A percentile compares a stretch with the other conserved stretches of the same genome.
These are phyloP conservation scores for Cybosia mesomella DNA, from an alignment of 2,888 invertebrate genomes.

Conservation along the genomic window DNA sequence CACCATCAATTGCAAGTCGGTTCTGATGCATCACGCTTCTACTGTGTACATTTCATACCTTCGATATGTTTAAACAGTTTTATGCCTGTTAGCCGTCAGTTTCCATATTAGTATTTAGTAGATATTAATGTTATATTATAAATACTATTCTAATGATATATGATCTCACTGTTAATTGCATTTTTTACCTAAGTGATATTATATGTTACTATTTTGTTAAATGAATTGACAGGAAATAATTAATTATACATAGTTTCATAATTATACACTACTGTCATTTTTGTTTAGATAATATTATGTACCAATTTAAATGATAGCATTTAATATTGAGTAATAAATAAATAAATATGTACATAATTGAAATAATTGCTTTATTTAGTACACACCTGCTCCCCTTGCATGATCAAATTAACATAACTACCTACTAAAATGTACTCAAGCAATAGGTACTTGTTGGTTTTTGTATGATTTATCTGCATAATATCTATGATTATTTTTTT, in stretches of 20 bases:
- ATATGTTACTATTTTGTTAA: conserved; percentile 3
- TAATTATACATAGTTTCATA: conserved; percentile 20
- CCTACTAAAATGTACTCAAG: conserved; percentile 25
- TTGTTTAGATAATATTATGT: conserved; percentile 20
- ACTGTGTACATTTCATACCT: not conserved
- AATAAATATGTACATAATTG: conserved; percentile 55
- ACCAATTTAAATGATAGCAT: conserved; percentile 17
- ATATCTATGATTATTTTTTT: conserved; percentile 35
- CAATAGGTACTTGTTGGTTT: conserved; percentile 41
- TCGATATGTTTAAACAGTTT: not conserved
- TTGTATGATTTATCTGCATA: conserved; percentile 44
- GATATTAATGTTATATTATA: conserved; percentile 11
- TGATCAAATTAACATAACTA: conserved; percentile 49
- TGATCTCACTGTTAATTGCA: conserved; percentile 16
- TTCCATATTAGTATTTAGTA: conserved; percentile 7
- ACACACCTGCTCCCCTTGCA: conserved; percentile 30
- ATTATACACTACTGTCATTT: conserved; percentile 31
- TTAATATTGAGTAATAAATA: conserved; percentile 42
- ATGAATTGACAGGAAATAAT: conserved; percentile 21
- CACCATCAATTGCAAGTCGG: not conserved
- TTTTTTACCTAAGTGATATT: conserved; percentile 6
- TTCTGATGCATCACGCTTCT: not conserved
- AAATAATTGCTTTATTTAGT: conserved; percentile 59
- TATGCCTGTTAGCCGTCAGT: not conserved
- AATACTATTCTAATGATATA: conserved; percentile 6